Base-by-base conservation (phyloP, 2,888 invertebrate species). In the Rutpela maculata region DNA sequence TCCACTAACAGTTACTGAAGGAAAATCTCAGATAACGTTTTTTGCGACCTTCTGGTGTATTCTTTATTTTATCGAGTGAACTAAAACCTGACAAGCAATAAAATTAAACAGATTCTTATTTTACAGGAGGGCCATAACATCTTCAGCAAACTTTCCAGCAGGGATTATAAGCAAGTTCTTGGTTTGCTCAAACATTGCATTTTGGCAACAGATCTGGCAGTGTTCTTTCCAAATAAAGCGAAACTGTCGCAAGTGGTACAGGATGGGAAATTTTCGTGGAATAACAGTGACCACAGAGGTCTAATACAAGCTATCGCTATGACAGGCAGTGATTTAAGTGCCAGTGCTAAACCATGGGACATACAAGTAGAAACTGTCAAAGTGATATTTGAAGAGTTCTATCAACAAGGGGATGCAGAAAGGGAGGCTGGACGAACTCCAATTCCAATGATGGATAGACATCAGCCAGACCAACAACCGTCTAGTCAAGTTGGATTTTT, bases 81-180 rank as follows among this genome's bases (percentile, higher is more conserved):
- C n/a, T n/a, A n/a, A n/a, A n/a, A n/a, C n/a, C n/a, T n/a, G n/a
- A n/a, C n/a, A n/a, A n/a, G n/a, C n/a, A 26, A 26, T 26, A 18
- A 18, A 17, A 57, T 59, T 15, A 59, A 22, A 12, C 18, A 5
- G 15, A 15, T 0, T 59, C 11, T 22, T 1, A 15, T 81, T 85
- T 89, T 90, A 81, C 91, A 96, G 94, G 96, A 96, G 76, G 96
- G 96, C 0, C 96, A 96, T 89, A 97, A 97, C 86, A 96, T 97
- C 76, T 95, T 97, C 88, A 92, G 93, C 43, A 93, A 95, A 85
- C 90, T 96, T 50, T 92, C 93, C 5, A 93, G 93, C 75, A 91
- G 92, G 26, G 95, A 96, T 81, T 96, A 95, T 90, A 96, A 95
- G 87, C 91, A 95, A 90, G 94, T 96, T 1, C 88, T 97, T 69